Evolutionary conservation across 1,140 invertebrate genomes (phyloP).

Genomic region (Drosophila sechellia): DNA sequence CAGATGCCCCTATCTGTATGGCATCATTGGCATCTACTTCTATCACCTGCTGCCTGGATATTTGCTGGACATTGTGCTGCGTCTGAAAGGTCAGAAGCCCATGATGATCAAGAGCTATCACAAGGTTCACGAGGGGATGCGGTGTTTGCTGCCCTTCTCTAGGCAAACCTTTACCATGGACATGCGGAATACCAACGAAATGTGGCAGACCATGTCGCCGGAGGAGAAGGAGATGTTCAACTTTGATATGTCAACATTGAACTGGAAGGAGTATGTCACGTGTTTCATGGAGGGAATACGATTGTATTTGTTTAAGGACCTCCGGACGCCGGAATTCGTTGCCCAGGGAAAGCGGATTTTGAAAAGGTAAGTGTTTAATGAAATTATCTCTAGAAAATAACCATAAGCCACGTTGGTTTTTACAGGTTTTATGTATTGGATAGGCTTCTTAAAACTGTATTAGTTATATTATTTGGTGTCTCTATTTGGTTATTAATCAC

Average conservation of each 20-base stretch:
- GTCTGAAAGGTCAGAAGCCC: constrained; percentile 80
- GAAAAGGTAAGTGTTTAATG: background rate
- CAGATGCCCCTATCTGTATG: constrained; percentile 76
- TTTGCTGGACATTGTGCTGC: constrained; percentile 85
- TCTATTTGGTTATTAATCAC: background rate
- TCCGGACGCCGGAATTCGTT: constrained; percentile 86
- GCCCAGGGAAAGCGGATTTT: constrained; percentile 57
- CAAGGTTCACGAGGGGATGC: constrained; percentile 88
- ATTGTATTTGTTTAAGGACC: constrained; percentile 89
- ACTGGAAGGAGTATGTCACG: constrained; percentile 87
- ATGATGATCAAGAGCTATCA: constrained; percentile 87
- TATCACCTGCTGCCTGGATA: constrained; percentile 87
- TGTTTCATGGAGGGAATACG: constrained; percentile 87
- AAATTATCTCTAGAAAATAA: too few species aligned
- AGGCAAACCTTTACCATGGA: constrained; percentile 88
- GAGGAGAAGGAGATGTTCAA: constrained; percentile 88
- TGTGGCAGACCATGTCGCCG: constrained; percentile 87
- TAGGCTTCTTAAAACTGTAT: background rate
- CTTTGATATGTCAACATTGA: constrained; percentile 88
- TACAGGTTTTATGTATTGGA: constrained; percentile 6
- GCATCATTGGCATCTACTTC: constrained; percentile 84
- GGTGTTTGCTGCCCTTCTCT: constrained; percentile 88
- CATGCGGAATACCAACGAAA: constrained; percentile 87
- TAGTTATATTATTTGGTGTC: background rate
- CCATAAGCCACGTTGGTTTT: background rate